Base-by-base conservation (phyloP, 2,797 vertebrate species). In the Pantherophis vulpinus region DNA sequence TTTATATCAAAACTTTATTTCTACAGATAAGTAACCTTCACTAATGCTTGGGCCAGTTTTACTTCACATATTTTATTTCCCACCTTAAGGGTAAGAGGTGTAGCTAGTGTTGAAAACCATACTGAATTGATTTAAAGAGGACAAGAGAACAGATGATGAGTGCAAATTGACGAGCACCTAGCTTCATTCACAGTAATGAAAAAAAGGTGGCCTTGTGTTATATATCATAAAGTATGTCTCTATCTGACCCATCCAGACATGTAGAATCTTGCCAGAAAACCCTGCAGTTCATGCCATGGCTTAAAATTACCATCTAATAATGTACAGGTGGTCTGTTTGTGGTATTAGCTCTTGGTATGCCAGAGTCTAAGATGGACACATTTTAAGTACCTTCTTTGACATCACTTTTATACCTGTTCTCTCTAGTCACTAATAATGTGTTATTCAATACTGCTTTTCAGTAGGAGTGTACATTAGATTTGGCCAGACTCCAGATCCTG, bases 1-100 rank as follows among this genome's bases (percentile, higher is more conserved):
- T 89, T 91, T 95, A 94, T 93, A 94, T 96, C 87, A 94, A 90
- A 61, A 86, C 96, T 97, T 95, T 93, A 23, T 29, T 42, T 79
- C 1, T 37, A 1, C 23, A 42, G 92, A 93, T 94, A 88, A 79
- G 94, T 93, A 93, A 79, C 37, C 93, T 95, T 59, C 63, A 92
- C 90, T 96, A 92, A 91, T 93, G 90, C 91, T 59, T 59, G 37
- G 91, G 51, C 1, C 18, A 54, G 86, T 55, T 14, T 56, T 0
- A 90, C 37, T 96, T 63, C 61, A 94, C 9, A 56, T 63, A 11
- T 63, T 94, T 29, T 1, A 2, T 59, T 55, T 79, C 88, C 25
- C 91, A 54, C 55, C 59, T 13, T 87, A 87, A 89, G 0, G 18
- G 0, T n/a, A 94, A 59, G 4, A 66, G 25, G 11, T 90, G 13